Conservation (phyloP, 2,797 vertebrate genomes). For the Enteromius paludinosus region DNA sequence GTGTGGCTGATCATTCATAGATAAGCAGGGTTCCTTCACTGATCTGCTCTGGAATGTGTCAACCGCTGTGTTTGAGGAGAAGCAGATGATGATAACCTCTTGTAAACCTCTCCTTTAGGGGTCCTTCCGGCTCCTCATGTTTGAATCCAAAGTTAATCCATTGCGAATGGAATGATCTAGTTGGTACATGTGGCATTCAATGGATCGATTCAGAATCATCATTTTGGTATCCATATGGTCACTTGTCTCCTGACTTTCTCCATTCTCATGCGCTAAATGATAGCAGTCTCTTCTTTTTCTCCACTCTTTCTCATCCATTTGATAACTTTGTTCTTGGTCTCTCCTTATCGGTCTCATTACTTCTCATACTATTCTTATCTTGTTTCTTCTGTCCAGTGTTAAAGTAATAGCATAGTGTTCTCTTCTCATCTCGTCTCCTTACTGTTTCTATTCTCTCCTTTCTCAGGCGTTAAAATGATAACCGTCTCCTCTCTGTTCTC, state of each 20-base stretch:
- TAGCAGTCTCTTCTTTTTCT: neutral
- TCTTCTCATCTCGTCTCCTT: neutral
- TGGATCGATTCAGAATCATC: neutral
- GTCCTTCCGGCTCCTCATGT: neutral
- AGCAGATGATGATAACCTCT: constrained; percentile 33
- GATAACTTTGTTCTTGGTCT: neutral
- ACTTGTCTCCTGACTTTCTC: neutral
- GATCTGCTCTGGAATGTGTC: constrained; percentile 30
- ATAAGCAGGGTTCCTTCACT: neutral
- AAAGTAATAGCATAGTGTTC: neutral
- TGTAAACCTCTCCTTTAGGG: neutral
- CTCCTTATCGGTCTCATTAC: neutral
- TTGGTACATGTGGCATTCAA: neutral
- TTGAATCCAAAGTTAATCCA: neutral
- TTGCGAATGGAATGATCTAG: neutral
- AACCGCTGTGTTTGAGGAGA: constrained; percentile 15
- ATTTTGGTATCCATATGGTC: neutral
- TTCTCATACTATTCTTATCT: neutral
- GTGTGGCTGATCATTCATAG: constrained; percentile 29
- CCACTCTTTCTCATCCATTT: neutral
- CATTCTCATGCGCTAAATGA: neutral
- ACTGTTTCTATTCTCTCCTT: constrained; percentile 37
- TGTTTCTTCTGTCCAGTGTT: neutral
- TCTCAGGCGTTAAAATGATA: constrained; percentile 14
- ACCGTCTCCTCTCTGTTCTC: neutral